Evolutionary conservation across 2,797 vertebrate genomes (phyloP), one percentile per base, ranked within the genome.

Genomic region (Darevskia nairensis): DNA sequence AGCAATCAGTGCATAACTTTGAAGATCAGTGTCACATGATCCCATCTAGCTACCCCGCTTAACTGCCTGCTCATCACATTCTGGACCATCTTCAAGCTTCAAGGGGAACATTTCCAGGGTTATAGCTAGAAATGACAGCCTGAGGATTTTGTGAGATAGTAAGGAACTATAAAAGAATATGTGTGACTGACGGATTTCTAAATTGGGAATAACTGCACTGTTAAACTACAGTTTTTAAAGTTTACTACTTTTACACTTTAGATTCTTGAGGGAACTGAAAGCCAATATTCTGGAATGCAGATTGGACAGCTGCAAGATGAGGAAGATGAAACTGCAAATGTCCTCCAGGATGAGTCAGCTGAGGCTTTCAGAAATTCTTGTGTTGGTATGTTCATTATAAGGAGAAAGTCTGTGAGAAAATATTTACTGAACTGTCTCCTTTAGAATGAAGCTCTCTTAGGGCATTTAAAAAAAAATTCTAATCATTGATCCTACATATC

Each of bases 251-350:
- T 3, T 21, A 15, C 44, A 29, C 0, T 69, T 4, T 94, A 99
- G 99, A 98, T 99, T 85, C 95, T 99, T 87, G 99, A 99, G 29
- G 97, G 98, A 85, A 96, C 97, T 44, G 98, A 99, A 89, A 98
- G 97, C 94, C 99, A 98, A 89, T 98, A 98, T 94, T 98, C 97
- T 17, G 98, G 98, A 88, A 97, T 98, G 98, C 98, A 98, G 68
- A 98, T 98, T 0, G 98, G 98, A 83, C 98, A 97, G 25, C 95
- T 98, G 2, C 98, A 98, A 93, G 98, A 99, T 84, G 98, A 99
- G 61, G 99, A 98, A 86, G 98, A 99, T 86, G 98, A 98, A 86
- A 94, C 93, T 88, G 32, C 91, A 84, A 88, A 96, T 86, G 3
- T 93, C 93, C 95, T 97, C 15, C 96, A 98, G 10, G 97, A 98